Conservation (phyloP, 1,140 invertebrate species). For the Macrobrachium nipponense region DNA sequence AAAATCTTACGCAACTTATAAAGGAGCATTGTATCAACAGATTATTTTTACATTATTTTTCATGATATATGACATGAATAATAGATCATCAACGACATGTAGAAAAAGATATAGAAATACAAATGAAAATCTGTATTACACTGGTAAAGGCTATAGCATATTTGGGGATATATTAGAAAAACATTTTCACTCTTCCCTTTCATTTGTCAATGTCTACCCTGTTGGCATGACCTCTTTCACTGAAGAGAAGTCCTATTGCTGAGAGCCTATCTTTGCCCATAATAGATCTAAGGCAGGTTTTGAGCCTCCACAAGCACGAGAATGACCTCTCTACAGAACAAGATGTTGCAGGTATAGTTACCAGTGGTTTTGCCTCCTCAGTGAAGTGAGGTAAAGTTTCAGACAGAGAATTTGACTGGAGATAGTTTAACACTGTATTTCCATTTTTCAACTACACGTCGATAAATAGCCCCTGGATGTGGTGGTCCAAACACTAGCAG, state of each 20-base stretch:
- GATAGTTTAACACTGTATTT: too few species aligned
- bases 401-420: too few species aligned
- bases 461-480: too few species aligned
- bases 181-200: constrained; percentile 15
- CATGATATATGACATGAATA: too few species aligned
- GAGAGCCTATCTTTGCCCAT: constrained; percentile 6
- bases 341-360: constrained; percentile 25
- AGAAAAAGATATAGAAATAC: too few species aligned
- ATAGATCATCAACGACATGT: too few species aligned
- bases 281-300: neutral
- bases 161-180: neutral
- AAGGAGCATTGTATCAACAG: too few species aligned
- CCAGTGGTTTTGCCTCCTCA: neutral
- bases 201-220: neutral
- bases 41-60: too few species aligned
- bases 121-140: constrained; percentile 7
- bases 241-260: constrained; percentile 14
- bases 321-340: constrained; percentile 21
- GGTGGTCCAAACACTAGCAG: too few species aligned
- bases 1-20: too few species aligned
- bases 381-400: constrained; percentile 14
- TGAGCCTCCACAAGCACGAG: constrained; percentile 10
- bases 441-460: too few species aligned
- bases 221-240: too few species aligned
- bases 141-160: constrained; percentile 9